phyloP scores from a whole-genome alignment of 2,888 invertebrate genomes.

The Pelosia muscerda region DNA sequence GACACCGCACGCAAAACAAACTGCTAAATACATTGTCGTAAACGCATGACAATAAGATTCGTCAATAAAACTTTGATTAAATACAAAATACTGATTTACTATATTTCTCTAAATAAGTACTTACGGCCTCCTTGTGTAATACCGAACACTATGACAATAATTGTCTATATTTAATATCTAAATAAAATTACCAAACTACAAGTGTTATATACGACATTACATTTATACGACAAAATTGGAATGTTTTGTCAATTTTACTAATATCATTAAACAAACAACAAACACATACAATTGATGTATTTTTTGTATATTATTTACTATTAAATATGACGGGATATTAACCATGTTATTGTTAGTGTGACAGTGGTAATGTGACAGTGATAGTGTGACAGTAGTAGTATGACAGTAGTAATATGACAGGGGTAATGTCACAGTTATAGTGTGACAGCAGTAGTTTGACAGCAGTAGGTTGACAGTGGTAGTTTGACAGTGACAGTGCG shows the following conservation, averaged over 20 bases:
- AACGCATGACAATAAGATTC: conserved; percentile 15
- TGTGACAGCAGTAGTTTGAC: too few relatives aligned
- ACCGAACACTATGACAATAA: conserved; percentile 15
- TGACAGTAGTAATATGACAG: too few relatives aligned
- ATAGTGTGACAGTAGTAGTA: too few relatives aligned
- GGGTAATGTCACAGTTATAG: too few relatives aligned
- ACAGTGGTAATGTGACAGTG: too few relatives aligned
- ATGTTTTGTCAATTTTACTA: background rate
- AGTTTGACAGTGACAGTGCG: too few relatives aligned
- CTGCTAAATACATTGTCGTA: conserved; percentile 17
- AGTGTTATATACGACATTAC: conserved; percentile 16
- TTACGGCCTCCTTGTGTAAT: conserved; percentile 39
- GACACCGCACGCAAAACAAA: conserved; percentile 9
- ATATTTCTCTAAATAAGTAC: conserved; percentile 43
- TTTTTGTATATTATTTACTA: too few relatives aligned
- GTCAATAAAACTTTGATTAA: conserved; percentile 27
- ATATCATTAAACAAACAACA: background rate
- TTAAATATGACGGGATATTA: too few relatives aligned
- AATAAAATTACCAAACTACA: conserved; percentile 34
- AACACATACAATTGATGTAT: background rate
- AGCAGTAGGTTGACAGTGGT: too few relatives aligned
- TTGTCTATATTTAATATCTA: conserved; percentile 30
- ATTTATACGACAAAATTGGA: conserved; percentile 16
- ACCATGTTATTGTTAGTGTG: too few relatives aligned
- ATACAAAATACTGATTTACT: conserved; percentile 49